These are phyloP conservation scores for Lepus europaeus DNA, from an alignment of 2,113 vertebrate genomes.

Conservation along the genomic window DNA sequence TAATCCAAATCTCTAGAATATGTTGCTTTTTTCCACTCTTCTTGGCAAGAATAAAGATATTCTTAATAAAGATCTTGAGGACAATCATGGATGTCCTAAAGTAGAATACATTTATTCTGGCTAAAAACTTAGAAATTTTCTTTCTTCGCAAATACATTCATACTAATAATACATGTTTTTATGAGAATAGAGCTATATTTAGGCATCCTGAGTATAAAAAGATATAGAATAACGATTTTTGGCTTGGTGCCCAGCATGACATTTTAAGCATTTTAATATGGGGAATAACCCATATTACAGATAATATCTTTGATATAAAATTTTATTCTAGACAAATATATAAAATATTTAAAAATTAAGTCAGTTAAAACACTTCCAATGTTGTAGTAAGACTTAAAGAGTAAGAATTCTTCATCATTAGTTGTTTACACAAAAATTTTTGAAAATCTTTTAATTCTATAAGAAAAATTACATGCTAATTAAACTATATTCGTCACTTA, in stretches of 20 bases:
- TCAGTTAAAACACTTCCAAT: not conserved
- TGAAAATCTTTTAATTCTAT: not conserved
- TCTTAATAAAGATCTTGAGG: not conserved
- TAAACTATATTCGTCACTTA: not conserved
- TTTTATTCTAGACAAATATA: not conserved
- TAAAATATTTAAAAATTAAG: not conserved
- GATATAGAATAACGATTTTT: not conserved
- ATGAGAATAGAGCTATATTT: not conserved
- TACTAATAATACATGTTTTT: not conserved
- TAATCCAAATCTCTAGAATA: not conserved
- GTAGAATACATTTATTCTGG: not conserved
- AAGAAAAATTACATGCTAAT: not conserved
- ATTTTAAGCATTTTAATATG: constrained; percentile 46
- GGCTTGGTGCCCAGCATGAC: not conserved
- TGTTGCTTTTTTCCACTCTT: not conserved
- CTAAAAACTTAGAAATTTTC: not conserved
- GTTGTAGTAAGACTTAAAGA: not conserved
- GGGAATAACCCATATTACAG: not conserved
- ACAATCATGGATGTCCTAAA: not conserved
- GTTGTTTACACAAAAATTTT: not conserved
- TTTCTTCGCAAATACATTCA: not conserved
- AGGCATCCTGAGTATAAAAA: not conserved
- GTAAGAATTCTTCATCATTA: not conserved
- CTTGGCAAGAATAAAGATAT: not conserved
- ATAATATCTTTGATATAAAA: not conserved